Base-by-base conservation (phyloP, 2,888 invertebrate species). In the Salticus scenicus region DNA sequence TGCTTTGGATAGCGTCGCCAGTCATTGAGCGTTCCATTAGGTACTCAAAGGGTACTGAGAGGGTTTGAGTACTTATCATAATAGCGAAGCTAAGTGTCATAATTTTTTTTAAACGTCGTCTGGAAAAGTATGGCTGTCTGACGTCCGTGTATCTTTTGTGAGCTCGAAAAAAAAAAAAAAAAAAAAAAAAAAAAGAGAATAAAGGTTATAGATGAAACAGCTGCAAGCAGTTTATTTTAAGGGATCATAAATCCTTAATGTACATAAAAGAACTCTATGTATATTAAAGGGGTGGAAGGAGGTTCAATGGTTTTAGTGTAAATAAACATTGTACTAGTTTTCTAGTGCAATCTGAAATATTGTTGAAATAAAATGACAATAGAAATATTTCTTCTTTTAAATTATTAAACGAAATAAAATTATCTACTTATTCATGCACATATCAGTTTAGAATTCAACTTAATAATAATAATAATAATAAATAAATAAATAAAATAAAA, bases 11-110 rank as follows among this genome's bases (percentile, higher is more conserved):
- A 67, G 64, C 64, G 20, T 17, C 30, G n/a, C 17, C 12, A 28
- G 33, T n/a, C n/a, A n/a, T n/a, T 31, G 24, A 81, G 31, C 41
- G 41, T 42, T 70, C 82, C 75, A 82, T 82, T 75, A 75, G 75
- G 64, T 33, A 7, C 57, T 24, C 41, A 82, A 82, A 74, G 75
- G 74, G 81, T 70, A 63, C 30, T 42, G 33, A 28, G 37, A 24
- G 30, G 20, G 57, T 5, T 33, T 33, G 33, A 67, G 33, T 33
- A 20, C 67, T 67, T 24, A 20, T 0, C n/a, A 33, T 67, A 14
- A 47, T 47, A 20, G 20, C 17, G 37, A 33, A 20, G 20, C 17
- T n/a, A 33, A 67, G 66, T 66, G 66, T 66, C 66, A 66, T 66
- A 66, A 66, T 24, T 66, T 47, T 12, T 37, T 37, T 37, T 7